Evolutionary conservation across 1,140 invertebrate species (phyloP), one percentile per base, ranked within the genome.

Genomic region (Lordiphosa clarofinis): DNA sequence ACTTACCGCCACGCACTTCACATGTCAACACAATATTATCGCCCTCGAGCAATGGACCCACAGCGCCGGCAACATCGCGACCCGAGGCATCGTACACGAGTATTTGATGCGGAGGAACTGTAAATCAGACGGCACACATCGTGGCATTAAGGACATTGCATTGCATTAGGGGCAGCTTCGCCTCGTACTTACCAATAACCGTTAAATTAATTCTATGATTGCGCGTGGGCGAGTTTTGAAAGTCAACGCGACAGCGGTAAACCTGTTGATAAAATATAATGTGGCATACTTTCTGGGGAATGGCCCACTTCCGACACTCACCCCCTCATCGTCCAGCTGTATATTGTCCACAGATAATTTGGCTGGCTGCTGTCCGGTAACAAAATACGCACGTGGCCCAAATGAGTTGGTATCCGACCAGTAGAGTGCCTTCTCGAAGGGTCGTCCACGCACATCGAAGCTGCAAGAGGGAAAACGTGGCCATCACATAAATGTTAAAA

Each of bases 151-250:
- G 68, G 54, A 37, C 37, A 57, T 10, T 66, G 55, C 50, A 75
- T 47, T 71, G 65, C 55, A 64, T 53, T 70, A 37, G 7, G n/a
- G 15, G 24, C 52, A 52, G 33, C 39, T 35, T 40, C 52, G 44
- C 13, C 38, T 52, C 42, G 12, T 73, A 91, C 94, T 94, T 91
- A 98, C 96, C 95, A 88, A 97, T 96, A 66, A 97, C 95, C 72
- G 95, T 96, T 69, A 98, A 92, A 88, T 95, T 95, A 81, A 97
- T 95, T 90, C 96, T 94, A 87, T 94, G 95, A 89, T 97, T 97
- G 72, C 95, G 92, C 2, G 96, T 97, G 0, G 95, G 95, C 7
- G 96, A 96, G 81, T 96, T 96, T 79, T 93, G 94, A 89, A 97
- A 98, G 88, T 97, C 96, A 3, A 97, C 96, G 59, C 96, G 91